phyloP scores from a whole-genome alignment of 2,888 invertebrate genomes.

The Clistopyga incitator region DNA sequence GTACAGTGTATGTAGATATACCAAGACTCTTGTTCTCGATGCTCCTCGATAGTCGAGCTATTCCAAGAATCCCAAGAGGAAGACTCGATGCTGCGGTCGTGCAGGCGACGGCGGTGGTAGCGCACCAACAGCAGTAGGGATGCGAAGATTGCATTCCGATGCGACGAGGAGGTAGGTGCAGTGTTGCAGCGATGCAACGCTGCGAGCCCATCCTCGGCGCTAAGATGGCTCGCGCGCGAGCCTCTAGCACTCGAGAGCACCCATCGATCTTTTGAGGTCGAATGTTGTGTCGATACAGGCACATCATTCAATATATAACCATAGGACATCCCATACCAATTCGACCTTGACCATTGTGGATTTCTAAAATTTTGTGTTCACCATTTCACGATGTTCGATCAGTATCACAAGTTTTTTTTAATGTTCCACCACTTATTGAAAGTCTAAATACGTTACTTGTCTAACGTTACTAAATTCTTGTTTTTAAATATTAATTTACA shows the following conservation, averaged over 20 bases:
- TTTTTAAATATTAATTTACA: too few relatives aligned
- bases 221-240: constrained; percentile 43
- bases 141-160: constrained; percentile 70
- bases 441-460: too few relatives aligned
- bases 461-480: too few relatives aligned
- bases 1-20: not conserved
- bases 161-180: constrained; percentile 45
- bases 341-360: too few relatives aligned
- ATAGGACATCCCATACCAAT: too few relatives aligned
- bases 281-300: constrained; percentile 18
- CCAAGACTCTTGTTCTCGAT: constrained; percentile 33
- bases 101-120: constrained; percentile 41
- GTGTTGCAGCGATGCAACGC: constrained; percentile 47
- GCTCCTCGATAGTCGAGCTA: constrained; percentile 58
- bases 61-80: constrained; percentile 62
- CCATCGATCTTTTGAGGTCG: constrained; percentile 62
- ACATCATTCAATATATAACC: not conserved
- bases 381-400: too few relatives aligned
- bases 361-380: too few relatives aligned
- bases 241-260: constrained; percentile 43
- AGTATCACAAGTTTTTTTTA: too few relatives aligned
- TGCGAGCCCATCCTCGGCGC: constrained; percentile 20
- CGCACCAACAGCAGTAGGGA: constrained; percentile 51
- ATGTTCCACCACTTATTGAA: too few relatives aligned
- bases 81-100: constrained; percentile 48